Evolutionary conservation across 2,888 invertebrate genomes (phyloP), one percentile per base, ranked within the genome.

Genomic region (Sinotaia quadrata): DNA sequence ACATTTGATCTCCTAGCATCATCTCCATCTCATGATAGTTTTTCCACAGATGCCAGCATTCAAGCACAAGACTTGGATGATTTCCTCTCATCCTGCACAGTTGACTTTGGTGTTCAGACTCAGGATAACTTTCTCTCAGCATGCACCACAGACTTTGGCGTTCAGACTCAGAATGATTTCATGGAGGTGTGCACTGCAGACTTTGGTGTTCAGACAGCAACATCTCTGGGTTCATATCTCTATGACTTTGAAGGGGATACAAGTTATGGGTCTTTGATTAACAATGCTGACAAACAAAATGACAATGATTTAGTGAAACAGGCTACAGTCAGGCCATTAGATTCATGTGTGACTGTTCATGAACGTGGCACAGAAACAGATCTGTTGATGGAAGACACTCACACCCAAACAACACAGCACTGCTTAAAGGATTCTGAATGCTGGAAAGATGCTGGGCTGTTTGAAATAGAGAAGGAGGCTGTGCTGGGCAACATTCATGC

Each of bases 321-420:
- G 7, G n/a, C 47, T 18, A 47, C 2, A 1, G 47, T 21, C 24
- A n/a, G n/a, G n/a, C n/a, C n/a, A n/a, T n/a, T n/a, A n/a, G n/a
- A n/a, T n/a, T n/a, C n/a, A n/a, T n/a, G n/a, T n/a, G 47, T 54
- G 27, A 65, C 52, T 37, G 54, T 65, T 29, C 33, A 41, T 3
- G 63, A 65, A 54, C 56, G 63, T 33, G 63, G 41, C 31, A 65
- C 44, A 51, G 63, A 56, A n/a, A 65, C 63, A 5, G 54, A 65
- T 5, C 36, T 27, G 34, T 56, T 54, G 21, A 37, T 65, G 29
- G 44, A 54, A 33, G 52, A 52, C 33, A 44, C 54, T 18, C 63
- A 65, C 41, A 65, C 63, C 18, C 63, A 65, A 56, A 65, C 63
- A 18, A 15, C 15, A 10, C 37, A 36, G 15, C 29, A n/a, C n/a